phyloP scores from a whole-genome alignment of 2,888 invertebrate genomes.

The Mesodorylaimus sp. region DNA sequence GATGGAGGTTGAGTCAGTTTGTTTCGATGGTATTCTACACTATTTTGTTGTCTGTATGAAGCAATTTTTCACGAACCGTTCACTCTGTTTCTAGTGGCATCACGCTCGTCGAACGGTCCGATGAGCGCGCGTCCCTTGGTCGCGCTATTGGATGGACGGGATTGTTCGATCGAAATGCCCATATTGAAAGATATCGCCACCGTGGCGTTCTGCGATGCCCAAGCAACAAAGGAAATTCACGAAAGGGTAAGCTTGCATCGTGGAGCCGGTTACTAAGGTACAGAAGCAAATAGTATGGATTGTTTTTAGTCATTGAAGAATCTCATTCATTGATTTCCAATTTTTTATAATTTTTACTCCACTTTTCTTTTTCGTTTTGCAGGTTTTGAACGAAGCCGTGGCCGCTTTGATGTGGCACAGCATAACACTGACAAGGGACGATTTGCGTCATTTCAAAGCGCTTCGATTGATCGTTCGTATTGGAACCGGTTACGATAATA shows the following conservation, averaged over 20 bases:
- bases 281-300: too few relatives aligned
- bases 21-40: too few relatives aligned
- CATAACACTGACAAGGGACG: conserved; percentile 92
- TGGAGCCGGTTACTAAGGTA: too few relatives aligned
- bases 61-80: too few relatives aligned
- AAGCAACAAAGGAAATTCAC: conserved; percentile 97
- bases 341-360: too few relatives aligned
- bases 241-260: conserved; percentile 73
- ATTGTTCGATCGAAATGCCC: conserved; percentile 99
- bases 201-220: conserved; percentile 51
- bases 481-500: conserved; percentile 94
- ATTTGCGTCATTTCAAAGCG: conserved; percentile 97
- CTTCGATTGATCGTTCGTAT: conserved; percentile 94
- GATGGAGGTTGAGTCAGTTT: too few relatives aligned
- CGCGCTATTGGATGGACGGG: conserved; percentile 90
- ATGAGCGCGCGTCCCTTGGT: conserved; percentile 53
- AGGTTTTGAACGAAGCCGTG: conserved; percentile 94
- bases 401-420: conserved; percentile 99
- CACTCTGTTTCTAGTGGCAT: neutral
- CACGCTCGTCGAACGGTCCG: neutral
- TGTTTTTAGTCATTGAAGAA: too few relatives aligned
- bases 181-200: conserved; percentile 91
- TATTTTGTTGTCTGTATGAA: too few relatives aligned
- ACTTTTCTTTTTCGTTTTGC: neutral
- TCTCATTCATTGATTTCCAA: too few relatives aligned